A percentile compares a stretch with the other conserved stretches of the same genome.
Conservation (phyloP, 2,113 vertebrate genomes). For the Rhinopithecus roxellana region DNA sequence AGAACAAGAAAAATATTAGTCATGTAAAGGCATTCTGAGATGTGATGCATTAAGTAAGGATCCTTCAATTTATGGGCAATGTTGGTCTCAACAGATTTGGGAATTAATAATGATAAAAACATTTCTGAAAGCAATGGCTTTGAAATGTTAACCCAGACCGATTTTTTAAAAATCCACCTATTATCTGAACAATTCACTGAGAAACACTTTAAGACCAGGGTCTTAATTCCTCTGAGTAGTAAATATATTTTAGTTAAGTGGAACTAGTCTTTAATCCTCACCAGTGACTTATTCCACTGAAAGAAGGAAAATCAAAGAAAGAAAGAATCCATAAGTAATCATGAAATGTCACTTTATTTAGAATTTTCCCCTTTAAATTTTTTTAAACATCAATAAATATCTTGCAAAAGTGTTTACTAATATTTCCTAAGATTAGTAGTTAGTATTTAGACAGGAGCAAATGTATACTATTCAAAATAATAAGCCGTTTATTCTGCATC, state of each 20-base stretch:
- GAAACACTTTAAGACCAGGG: not conserved
- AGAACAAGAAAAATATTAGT: not conserved
- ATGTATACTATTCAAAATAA: not conserved
- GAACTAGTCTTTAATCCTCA: not conserved
- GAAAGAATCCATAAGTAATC: not conserved
- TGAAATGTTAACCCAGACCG: constrained; percentile 27
- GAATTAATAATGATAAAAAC: not conserved
- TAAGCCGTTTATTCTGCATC: not conserved
- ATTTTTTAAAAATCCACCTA: not conserved
- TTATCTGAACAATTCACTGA: not conserved
- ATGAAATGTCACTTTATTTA: not conserved
- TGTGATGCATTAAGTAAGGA: not conserved
- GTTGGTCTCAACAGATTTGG: not conserved
- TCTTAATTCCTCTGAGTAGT: not conserved
- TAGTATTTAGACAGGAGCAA: constrained; percentile 23
- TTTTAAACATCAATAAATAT: not conserved
- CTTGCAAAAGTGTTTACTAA: not conserved
- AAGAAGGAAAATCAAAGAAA: not conserved
- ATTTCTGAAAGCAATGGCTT: not conserved
- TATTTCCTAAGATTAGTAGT: not conserved
- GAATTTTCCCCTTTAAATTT: not conserved
- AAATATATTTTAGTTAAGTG: constrained; percentile 3
- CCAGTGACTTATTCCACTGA: not conserved
- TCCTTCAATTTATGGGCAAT: not conserved
- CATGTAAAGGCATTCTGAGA: not conserved